A percentile compares a stretch with the other conserved stretches of the same genome.
Evolutionary conservation across 2,888 invertebrate species (phyloP).

Genomic region (Ypsolopha scabrella): DNA sequence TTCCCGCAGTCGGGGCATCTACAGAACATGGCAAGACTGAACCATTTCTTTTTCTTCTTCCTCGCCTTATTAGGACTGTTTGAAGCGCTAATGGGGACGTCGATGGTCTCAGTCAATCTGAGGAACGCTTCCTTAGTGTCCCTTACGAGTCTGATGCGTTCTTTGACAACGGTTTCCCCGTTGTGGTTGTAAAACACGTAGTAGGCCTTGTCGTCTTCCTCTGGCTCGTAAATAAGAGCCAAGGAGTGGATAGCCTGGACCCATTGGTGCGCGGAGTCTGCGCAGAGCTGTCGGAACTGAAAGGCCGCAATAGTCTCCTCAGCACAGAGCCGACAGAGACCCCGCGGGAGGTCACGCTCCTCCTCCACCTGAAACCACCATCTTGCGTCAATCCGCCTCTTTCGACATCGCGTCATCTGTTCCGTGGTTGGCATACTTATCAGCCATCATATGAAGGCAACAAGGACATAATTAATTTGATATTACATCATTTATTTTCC

Average conservation of each 20-base stretch:
- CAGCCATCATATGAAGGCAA: too few species aligned
- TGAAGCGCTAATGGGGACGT: neutral
- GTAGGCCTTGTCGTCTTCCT: constrained; percentile 24
- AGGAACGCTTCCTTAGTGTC: constrained; percentile 17
- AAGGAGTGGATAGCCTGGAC: constrained; percentile 21
- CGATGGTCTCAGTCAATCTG: constrained; percentile 16
- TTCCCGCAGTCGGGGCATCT: constrained; percentile 37
- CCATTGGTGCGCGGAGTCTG: constrained; percentile 35
- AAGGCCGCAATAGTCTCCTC: constrained; percentile 29
- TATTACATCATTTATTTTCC: too few species aligned
- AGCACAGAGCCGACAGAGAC: constrained; percentile 38
- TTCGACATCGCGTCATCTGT: constrained; percentile 5
- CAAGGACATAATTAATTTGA: too few species aligned
- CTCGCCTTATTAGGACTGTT: too few species aligned
- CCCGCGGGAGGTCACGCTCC: constrained; percentile 33
- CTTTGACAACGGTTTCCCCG: constrained; percentile 19
- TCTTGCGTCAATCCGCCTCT: constrained; percentile 24
- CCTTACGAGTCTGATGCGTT: constrained; percentile 15
- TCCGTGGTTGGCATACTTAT: too few species aligned
- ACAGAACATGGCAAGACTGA: constrained; percentile 6
- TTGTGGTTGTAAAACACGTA: constrained; percentile 28
- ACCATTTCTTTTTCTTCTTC: too few species aligned
- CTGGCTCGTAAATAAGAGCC: constrained; percentile 16
- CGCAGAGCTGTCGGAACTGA: constrained; percentile 32
- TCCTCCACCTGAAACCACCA: constrained; percentile 57